Base-by-base conservation (phyloP, 2,113 vertebrate species). In the Callionymus lyra region DNA sequence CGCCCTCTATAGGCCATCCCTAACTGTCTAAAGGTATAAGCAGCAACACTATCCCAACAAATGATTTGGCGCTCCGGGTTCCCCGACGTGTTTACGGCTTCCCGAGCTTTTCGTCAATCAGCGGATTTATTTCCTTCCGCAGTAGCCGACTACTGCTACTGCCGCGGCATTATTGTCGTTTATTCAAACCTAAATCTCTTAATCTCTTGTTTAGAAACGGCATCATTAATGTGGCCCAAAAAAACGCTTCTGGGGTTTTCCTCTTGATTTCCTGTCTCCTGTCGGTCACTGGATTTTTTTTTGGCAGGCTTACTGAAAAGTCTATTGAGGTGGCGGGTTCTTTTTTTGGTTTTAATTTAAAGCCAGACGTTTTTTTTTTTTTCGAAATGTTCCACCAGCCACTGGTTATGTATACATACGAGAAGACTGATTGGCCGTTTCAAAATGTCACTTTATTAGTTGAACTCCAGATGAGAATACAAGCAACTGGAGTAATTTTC, bases 301-400 rank as follows among this genome's bases (percentile, higher is more conserved):
- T 68, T 63, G 60, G 47, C 61, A 9, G 35, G 36, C 41, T 38
- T 9, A 1, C 13, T 34, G n/a, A 44, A 67, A n/a, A 60, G 16
- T 36, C 13, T 50, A 41, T 62, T 47, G 59, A 62, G 56, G 64
- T 42, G 41, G 46, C 15, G 27, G 12, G 37, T 21, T 27, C 44
- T 52, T 33, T 52, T 33, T 31, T 73, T 65, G 36, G 55, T 70
- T 74, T 74, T 44, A 61, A 49, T 57, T 66, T 54, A 34, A 53
- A 48, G 34, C 53, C 58, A 56, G 56, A 59, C 38, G 46, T 60
- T 72, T 53, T 12, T 59, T 31, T n/a, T n/a, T n/a, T n/a, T n/a
- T n/a, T n/a, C n/a, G n/a, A 54, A 41, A 21, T 12, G 38, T 53
- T 55, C 45, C 41, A 48, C 12, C 33, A 53, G 40, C 34, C 1